These are phyloP conservation scores for Gallinago media DNA, from an alignment of 2,113 vertebrate genomes.

Conservation along the genomic window DNA sequence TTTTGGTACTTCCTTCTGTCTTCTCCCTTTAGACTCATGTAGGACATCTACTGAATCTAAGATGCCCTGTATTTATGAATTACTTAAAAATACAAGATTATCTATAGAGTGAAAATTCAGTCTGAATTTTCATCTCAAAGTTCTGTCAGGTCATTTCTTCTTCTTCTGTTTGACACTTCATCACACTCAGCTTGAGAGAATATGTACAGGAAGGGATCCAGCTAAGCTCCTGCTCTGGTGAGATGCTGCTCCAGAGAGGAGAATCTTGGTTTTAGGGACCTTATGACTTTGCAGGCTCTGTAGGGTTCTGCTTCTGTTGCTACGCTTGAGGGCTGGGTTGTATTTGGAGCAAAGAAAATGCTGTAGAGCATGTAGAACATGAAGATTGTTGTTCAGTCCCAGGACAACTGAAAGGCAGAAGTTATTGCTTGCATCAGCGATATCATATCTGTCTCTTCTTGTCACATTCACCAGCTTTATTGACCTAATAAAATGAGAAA, in stretches of 20 bases:
- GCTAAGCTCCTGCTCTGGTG: neutral
- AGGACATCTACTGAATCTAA: neutral
- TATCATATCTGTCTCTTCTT: neutral
- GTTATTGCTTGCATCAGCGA: neutral
- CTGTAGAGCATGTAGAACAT: neutral
- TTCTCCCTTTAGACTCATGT: neutral
- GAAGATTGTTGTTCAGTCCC: neutral
- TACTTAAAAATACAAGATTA: neutral
- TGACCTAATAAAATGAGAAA: neutral
- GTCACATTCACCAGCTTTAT: neutral
- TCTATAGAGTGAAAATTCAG: neutral
- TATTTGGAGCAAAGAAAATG: neutral
- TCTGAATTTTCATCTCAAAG: neutral
- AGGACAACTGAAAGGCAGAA: neutral
- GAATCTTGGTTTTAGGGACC: neutral
- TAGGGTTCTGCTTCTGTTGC: neutral
- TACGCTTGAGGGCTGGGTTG: accelerated
- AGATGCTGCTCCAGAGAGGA: neutral
- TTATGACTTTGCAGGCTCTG: neutral
- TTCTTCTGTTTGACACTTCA: neutral
- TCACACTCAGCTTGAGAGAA: neutral
- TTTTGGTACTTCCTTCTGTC: neutral
- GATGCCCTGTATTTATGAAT: neutral
- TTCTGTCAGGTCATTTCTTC: neutral
- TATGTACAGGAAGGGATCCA: neutral